Evolutionary conservation across 2,797 vertebrate species (phyloP).

Genomic region (Eidolon dupreanum): DNA sequence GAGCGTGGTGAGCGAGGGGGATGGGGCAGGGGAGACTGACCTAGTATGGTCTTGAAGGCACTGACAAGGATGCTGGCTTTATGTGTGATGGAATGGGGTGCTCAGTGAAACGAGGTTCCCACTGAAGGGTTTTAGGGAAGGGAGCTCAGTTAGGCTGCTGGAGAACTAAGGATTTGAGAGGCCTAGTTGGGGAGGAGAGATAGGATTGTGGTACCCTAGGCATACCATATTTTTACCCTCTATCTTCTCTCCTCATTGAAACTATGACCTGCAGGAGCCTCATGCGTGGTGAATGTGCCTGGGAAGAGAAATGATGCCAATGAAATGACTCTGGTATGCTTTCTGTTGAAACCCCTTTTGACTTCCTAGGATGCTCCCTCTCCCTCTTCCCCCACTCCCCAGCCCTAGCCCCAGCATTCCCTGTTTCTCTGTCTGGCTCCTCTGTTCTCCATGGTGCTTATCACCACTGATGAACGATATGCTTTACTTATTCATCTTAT

Average conservation of each 20-base stretch:
- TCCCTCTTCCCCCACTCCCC: accelerated
- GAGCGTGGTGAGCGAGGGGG: accelerated
- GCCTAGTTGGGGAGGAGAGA: background rate
- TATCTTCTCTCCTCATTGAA: background rate
- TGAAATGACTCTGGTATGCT: slow-evolving; percentile 23
- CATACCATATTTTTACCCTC: background rate
- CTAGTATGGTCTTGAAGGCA: background rate
- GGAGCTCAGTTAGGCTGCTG: background rate
- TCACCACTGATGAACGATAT: accelerated
- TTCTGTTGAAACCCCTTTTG: too few species aligned
- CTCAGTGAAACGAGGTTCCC: background rate
- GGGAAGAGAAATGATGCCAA: slow-evolving; percentile 3
- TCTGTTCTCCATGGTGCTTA: background rate
- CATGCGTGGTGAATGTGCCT: background rate
- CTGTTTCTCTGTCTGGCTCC: accelerated
- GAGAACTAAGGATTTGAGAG: background rate
- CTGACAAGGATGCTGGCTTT: background rate
- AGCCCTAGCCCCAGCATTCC: background rate
- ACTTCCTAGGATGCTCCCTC: background rate
- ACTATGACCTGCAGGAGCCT: background rate
- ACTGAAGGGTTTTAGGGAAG: background rate
- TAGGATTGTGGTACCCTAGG: background rate
- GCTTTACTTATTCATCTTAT: background rate
- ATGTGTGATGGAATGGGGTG: too few species aligned
- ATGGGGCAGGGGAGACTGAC: background rate